Evolutionary conservation across 1,140 invertebrate species (phyloP).

Genomic region (Megalonaias nervosa): DNA sequence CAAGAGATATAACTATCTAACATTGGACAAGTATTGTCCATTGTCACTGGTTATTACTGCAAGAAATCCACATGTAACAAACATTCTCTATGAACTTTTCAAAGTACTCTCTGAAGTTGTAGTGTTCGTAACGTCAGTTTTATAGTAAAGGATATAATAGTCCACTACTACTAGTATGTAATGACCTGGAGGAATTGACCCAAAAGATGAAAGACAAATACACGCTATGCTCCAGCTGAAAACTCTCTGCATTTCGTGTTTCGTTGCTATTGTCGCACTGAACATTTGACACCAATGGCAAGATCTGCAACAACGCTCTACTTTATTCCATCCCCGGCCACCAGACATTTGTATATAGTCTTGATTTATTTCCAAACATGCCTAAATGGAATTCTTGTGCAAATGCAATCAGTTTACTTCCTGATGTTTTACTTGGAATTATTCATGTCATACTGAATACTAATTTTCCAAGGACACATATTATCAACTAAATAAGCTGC

Average conservation of each 20-base stretch:
- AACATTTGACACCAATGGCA: constrained; percentile 46
- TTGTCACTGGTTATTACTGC: constrained; percentile 14
- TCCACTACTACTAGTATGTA: constrained; percentile 36
- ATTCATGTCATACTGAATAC: constrained; percentile 37
- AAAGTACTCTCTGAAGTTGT: constrained; percentile 25
- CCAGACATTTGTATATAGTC: too few species aligned
- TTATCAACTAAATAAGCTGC: constrained; percentile 12
- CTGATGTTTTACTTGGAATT: constrained; percentile 22
- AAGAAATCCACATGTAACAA: constrained; percentile 38
- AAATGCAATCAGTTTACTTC: constrained; percentile 10
- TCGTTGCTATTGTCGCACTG: constrained; percentile 11
- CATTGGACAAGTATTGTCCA: constrained; percentile 29
- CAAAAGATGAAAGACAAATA: constrained; percentile 38
- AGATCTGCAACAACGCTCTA: constrained; percentile 33
- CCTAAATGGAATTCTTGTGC: too few species aligned
- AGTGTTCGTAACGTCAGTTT: constrained; percentile 33
- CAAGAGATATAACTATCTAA: constrained; percentile 15
- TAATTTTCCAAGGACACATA: constrained; percentile 28
- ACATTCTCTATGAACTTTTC: constrained; percentile 2
- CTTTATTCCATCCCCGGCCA: background rate
- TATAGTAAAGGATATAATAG: constrained; percentile 40
- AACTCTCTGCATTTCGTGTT: constrained; percentile 29
- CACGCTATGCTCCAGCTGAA: constrained; percentile 28
- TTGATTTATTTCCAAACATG: too few species aligned
- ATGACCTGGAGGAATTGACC: constrained; percentile 43